Evolutionary conservation across 2,888 invertebrate genomes (phyloP).

Genomic region (Platynereis dumerilii): DNA sequence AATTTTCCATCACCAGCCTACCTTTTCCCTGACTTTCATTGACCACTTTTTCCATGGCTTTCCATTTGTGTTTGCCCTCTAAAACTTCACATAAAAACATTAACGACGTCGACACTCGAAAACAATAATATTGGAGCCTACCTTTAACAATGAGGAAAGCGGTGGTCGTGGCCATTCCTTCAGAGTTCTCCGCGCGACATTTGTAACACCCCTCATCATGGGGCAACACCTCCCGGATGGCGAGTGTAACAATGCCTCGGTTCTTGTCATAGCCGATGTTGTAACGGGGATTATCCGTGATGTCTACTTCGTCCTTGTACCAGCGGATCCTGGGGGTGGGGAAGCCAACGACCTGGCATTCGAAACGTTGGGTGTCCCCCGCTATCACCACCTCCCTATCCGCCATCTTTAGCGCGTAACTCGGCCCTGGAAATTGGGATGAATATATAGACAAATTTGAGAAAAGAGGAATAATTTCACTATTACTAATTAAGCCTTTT

Average conservation of each 20-base stretch:
- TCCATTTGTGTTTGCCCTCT: too few species aligned
- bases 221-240: slow-evolving; percentile 50
- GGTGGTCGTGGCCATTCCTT: slow-evolving; percentile 59
- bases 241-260: slow-evolving; percentile 53
- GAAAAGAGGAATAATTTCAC: too few species aligned
- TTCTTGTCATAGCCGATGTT: slow-evolving; percentile 45
- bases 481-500: too few species aligned
- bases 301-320: slow-evolving; percentile 61
- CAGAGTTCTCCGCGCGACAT: slow-evolving; percentile 60
- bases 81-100: too few species aligned
- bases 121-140: too few species aligned
- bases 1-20: too few species aligned
- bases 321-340: slow-evolving; percentile 60
- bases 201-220: slow-evolving; percentile 59
- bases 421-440: not conserved
- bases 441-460: too few species aligned
- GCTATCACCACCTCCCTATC: slow-evolving; percentile 27
- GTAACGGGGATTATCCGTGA: slow-evolving; percentile 52
- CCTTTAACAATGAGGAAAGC: slow-evolving; percentile 60
- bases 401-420: not conserved
- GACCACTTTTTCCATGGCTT: too few species aligned
- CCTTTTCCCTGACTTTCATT: too few species aligned
- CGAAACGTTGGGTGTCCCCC: slow-evolving; percentile 59
- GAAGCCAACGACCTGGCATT: slow-evolving; percentile 59
- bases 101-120: too few species aligned